These are phyloP conservation scores for Pseudorasbora parva DNA, from an alignment of 2,113 vertebrate genomes.

Conservation along the genomic window DNA sequence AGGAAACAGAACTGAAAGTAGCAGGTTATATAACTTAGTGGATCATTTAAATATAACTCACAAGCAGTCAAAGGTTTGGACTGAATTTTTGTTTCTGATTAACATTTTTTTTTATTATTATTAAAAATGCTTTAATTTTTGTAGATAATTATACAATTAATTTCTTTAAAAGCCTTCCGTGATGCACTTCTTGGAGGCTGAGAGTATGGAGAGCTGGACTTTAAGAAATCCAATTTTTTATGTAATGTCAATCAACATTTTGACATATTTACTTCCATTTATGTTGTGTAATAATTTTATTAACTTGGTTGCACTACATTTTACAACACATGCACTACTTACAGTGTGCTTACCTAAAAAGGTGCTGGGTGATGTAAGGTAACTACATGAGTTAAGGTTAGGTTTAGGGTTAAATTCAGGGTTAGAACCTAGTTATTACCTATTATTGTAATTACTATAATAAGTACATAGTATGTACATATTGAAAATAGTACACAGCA, in stretches of 20 bases:
- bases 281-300: background rate
- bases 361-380: too few relatives aligned
- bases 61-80: background rate
- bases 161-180: background rate
- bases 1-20: background rate
- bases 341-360: too few relatives aligned
- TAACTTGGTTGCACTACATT: background rate
- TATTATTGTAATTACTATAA: too few relatives aligned
- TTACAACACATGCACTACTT: too few relatives aligned
- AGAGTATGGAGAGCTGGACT: background rate
- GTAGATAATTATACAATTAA: background rate
- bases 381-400: too few relatives aligned
- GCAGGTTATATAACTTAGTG: background rate
- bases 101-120: too few relatives aligned
- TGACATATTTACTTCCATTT: background rate
- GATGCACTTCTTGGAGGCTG: background rate
- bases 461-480: background rate
- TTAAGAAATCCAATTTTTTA: background rate
- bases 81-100: background rate
- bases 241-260: background rate
- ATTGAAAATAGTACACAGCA: background rate
- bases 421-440: too few relatives aligned
- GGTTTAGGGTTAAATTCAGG: too few relatives aligned
- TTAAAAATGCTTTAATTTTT: background rate
- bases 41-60: conserved; percentile 8